These are phyloP conservation scores for Andinoacara biseriatus DNA, from an alignment of 2,113 vertebrate species.

Conservation along the genomic window DNA sequence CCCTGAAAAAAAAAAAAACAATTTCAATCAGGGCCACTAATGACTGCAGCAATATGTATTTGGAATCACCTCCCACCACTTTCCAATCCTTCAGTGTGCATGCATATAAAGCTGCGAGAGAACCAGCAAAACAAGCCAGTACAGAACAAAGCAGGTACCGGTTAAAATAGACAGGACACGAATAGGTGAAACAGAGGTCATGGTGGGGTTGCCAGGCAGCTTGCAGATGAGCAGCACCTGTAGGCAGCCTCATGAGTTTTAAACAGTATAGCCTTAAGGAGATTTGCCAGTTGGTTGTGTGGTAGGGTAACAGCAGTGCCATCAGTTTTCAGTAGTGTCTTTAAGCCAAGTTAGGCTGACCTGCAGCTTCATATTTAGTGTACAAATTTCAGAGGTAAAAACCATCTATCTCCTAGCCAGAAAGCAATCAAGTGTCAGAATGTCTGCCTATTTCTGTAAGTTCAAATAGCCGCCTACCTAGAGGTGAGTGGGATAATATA, in stretches of 20 bases:
- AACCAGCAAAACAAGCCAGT: neutral
- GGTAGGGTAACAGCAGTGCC: no score
- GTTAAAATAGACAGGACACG: neutral
- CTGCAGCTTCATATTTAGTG: neutral
- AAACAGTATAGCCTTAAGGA: neutral
- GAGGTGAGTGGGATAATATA: neutral
- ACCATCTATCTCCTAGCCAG: neutral
- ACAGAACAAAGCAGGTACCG: neutral
- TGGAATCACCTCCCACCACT: neutral
- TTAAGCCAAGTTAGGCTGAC: neutral
- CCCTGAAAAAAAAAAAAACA: neutral
- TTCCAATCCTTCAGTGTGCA: neutral
- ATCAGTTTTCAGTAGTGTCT: neutral
- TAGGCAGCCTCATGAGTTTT: neutral
- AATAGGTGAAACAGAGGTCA: neutral
- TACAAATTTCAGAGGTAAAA: neutral
- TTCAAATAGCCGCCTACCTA: neutral
- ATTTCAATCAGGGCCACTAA: constrained; percentile 9
- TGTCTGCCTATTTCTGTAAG: neutral
- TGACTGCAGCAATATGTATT: neutral
- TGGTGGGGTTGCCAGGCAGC: neutral
- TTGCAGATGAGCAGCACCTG: neutral
- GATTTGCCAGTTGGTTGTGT: neutral
- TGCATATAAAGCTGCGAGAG: neutral
- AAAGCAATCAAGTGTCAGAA: neutral